A percentile compares a stretch with the other conserved stretches of the same genome.
Evolutionary conservation across 2,113 vertebrate genomes (phyloP).

Genomic region (Silurus glanis): DNA sequence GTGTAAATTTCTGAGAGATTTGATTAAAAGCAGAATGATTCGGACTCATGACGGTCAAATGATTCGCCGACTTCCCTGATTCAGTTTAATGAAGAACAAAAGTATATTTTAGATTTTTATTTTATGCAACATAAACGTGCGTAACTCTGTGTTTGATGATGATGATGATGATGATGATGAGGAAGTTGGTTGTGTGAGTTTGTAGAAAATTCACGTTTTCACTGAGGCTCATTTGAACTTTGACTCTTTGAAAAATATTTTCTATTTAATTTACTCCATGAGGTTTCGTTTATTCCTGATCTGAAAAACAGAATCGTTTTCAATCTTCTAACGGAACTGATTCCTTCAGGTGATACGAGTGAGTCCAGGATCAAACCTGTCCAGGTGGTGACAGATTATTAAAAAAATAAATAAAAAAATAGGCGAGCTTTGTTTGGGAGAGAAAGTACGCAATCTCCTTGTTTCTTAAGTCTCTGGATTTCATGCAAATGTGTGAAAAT

Average conservation of each 20-base stretch:
- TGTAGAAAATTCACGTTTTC: background rate
- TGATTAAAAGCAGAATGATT: background rate
- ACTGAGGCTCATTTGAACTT: background rate
- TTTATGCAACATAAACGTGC: background rate
- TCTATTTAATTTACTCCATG: no score
- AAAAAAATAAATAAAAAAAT: no score
- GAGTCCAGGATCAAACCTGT: no score
- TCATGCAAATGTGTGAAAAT: slow-evolving; percentile 63
- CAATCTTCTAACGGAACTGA: no score
- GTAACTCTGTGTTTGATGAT: background rate
- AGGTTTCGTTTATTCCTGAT: no score
- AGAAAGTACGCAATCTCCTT: background rate
- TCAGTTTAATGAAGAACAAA: background rate
- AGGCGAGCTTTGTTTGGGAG: background rate
- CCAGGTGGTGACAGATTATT: no score
- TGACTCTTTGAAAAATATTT: background rate
- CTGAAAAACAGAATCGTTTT: no score
- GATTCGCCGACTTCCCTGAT: background rate
- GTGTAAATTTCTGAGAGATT: no score
- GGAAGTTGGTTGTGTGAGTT: background rate
- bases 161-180: background rate
- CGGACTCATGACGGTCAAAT: background rate
- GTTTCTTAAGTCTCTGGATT: background rate
- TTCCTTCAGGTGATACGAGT: no score
- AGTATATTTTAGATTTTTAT: no score